A percentile compares a stretch with the other conserved stretches of the same genome.
phyloP scores from a whole-genome alignment of 2,888 invertebrate species.

The Cheilosia soror region DNA sequence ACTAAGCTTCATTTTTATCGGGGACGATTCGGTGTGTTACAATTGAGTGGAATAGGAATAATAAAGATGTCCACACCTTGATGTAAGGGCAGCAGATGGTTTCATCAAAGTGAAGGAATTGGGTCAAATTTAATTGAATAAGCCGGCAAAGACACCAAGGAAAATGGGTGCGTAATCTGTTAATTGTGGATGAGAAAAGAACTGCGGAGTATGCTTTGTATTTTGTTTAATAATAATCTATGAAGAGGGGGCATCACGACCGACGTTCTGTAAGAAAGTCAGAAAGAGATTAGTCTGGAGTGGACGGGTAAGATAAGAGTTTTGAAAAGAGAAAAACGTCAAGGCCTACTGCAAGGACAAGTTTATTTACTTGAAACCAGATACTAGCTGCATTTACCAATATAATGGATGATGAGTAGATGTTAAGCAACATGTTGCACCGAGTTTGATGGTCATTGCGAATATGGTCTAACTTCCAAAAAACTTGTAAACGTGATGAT shows the following conservation, averaged over 20 bases:
- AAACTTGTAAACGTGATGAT: too few relatives aligned
- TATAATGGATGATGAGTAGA: too few relatives aligned
- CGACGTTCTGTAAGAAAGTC: background rate
- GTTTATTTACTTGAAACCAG: too few relatives aligned
- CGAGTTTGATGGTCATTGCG: too few relatives aligned
- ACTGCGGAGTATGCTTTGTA: background rate
- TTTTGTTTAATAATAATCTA: background rate
- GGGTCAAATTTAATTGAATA: slow-evolving; percentile 63
- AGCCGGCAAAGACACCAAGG: background rate
- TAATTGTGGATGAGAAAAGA: slow-evolving; percentile 17
- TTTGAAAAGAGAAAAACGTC: background rate
- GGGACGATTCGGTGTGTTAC: background rate
- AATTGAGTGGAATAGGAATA: slow-evolving; percentile 11
- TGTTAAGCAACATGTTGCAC: too few relatives aligned
- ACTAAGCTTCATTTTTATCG: too few relatives aligned
- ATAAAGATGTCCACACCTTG: slow-evolving; percentile 70
- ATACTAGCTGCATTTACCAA: too few relatives aligned
- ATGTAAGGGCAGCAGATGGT: slow-evolving; percentile 54
- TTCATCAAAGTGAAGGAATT: slow-evolving; percentile 34
- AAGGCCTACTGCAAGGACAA: too few relatives aligned
- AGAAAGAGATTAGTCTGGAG: background rate
- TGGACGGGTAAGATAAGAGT: background rate
- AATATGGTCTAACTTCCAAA: too few relatives aligned
- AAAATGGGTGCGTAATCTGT: background rate
- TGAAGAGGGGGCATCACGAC: background rate